Evolutionary conservation across 2,888 invertebrate genomes (phyloP).

Genomic region (Plagodis pulveraria): DNA sequence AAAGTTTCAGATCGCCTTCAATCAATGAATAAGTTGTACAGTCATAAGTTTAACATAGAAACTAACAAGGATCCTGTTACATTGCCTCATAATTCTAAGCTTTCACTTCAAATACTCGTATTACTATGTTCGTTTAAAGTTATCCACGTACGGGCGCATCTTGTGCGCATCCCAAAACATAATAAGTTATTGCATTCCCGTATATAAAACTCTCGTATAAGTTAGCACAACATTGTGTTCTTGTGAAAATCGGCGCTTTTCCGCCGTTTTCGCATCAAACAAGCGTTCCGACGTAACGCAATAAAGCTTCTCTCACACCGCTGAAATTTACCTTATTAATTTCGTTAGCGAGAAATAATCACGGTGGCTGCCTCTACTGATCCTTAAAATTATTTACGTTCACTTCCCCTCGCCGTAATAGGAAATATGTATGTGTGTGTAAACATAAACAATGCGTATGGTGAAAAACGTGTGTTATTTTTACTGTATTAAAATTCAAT

Average conservation of each 20-base stretch:
- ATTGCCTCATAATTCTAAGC: constrained; percentile 16
- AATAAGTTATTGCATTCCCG: constrained; percentile 38
- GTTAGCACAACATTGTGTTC: constrained; percentile 29
- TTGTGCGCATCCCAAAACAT: constrained; percentile 36
- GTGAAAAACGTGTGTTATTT: constrained; percentile 32
- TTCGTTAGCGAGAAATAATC: constrained; percentile 74
- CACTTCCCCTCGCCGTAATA: constrained; percentile 48
- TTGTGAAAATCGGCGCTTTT: constrained; percentile 27
- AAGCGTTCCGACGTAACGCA: constrained; percentile 61
- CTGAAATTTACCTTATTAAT: constrained; percentile 75
- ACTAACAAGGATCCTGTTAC: constrained; percentile 4
- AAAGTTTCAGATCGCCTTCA: constrained; percentile 2
- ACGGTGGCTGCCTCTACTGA: constrained; percentile 64
- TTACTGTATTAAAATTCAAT: constrained; percentile 29
- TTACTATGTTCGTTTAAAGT: constrained; percentile 20
- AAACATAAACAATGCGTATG: constrained; percentile 33
- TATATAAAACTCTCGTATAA: constrained; percentile 32
- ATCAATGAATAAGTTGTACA: constrained; percentile 4
- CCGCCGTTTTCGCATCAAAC: constrained; percentile 59
- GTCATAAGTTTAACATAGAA: not conserved
- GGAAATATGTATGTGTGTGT: constrained; percentile 39
- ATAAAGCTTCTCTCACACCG: constrained; percentile 60
- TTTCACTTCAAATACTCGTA: constrained; percentile 32
- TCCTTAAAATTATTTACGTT: constrained; percentile 72
- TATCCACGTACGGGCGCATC: constrained; percentile 31